phyloP scores from a whole-genome alignment of 2,797 vertebrate species.

The Jordanella pulchra region DNA sequence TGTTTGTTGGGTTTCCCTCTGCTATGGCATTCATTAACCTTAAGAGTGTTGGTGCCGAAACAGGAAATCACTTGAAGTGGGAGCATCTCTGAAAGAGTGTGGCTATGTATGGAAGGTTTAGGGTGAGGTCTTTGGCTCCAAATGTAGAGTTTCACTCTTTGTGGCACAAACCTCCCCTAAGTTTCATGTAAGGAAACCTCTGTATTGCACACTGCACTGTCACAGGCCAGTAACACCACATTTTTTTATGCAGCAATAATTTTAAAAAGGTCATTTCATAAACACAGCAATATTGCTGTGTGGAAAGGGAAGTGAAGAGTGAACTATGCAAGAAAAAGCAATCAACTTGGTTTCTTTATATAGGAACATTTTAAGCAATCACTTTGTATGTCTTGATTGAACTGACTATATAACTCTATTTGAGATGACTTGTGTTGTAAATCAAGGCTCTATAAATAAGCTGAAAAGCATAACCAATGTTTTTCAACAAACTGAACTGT shows the following conservation, averaged over 20 bases:
- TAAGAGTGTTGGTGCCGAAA: slow-evolving; percentile 52
- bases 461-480: no score
- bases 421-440: no score
- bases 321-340: no score
- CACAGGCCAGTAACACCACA: slow-evolving; percentile 63
- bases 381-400: no score
- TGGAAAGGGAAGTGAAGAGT: slow-evolving; percentile 11
- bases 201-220: slow-evolving; percentile 24
- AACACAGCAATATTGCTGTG: slow-evolving; percentile 52
- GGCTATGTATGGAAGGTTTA: slow-evolving; percentile 36
- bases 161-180: slow-evolving; percentile 25
- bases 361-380: no score
- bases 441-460: no score
- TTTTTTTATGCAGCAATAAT: slow-evolving; percentile 56
- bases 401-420: no score
- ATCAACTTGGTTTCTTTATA: no score
- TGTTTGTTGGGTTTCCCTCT: slow-evolving; percentile 42
- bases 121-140: slow-evolving; percentile 30
- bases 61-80: slow-evolving; percentile 49
- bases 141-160: slow-evolving; percentile 46
- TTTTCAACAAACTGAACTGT: neutral
- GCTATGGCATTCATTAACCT: slow-evolving; percentile 54
- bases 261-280: slow-evolving; percentile 48
- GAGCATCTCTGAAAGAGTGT: slow-evolving; percentile 27
- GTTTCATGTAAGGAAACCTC: slow-evolving; percentile 28